phyloP scores from a whole-genome alignment of 92 coral and sea anemone genomes.

The Anthopleura xanthogrammica region DNA sequence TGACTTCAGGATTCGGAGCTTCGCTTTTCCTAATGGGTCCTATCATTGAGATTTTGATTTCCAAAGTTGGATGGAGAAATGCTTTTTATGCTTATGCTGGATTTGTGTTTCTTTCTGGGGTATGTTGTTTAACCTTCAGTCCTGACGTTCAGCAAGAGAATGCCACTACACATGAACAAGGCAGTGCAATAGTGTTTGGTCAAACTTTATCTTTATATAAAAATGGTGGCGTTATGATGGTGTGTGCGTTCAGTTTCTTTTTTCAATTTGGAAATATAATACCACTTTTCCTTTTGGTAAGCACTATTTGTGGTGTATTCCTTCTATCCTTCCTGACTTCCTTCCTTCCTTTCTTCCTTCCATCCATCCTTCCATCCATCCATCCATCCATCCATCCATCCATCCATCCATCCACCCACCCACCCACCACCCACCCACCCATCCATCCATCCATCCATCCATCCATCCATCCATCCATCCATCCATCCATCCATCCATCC shows the following conservation, averaged over 20 bases:
- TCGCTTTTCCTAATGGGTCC: neutral
- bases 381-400: no score
- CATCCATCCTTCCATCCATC: no score
- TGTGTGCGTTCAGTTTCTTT: neutral
- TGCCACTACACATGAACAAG: neutral
- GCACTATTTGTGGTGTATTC: neutral
- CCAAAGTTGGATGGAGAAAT: neutral
- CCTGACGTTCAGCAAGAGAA: neutral
- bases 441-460: no score
- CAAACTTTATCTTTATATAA: neutral
- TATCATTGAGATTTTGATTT: neutral
- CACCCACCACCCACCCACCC: no score
- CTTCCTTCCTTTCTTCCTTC: neutral
- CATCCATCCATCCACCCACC: no score
- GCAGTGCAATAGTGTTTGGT: neutral
- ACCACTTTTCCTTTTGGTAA: neutral
- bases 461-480: no score
- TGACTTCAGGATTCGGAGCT: neutral
- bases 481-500: no score
- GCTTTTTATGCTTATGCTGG: neutral
- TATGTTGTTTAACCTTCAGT: neutral
- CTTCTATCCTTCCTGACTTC: no score
- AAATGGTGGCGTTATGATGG: neutral
- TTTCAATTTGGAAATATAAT: neutral
- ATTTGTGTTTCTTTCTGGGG: neutral